Base-by-base conservation (phyloP, 2,113 vertebrate genomes). In the Thamnaconus septentrionalis region DNA sequence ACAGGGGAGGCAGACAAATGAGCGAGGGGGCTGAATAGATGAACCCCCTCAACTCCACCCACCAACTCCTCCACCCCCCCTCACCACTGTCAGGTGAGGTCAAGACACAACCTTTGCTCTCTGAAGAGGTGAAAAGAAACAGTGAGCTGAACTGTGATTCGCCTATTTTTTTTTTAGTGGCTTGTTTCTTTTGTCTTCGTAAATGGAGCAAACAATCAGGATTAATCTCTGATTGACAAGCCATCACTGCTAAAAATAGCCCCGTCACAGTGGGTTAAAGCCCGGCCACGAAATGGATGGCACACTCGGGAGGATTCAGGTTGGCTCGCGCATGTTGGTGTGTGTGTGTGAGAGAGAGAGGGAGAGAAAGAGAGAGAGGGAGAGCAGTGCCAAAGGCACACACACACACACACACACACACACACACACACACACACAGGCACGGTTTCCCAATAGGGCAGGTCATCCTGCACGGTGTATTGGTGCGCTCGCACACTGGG, bases 171-270 rank as follows among this genome's bases (percentile, higher is more conserved):
- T 2, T 31, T 31, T 31, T 31, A 2, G 18, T 31, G 18, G 18
- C 18, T 31, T 10, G 47, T 3, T 64, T 51, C 59, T 73, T 79
- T 87, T 3, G 46, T 31, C 18, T 31, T 80, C 71, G 51, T 71
- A 72, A 73, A 71, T 64, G 56, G 66, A 71, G 54, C 60, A 64
- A 73, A 79, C 59, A 85, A 53, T 85, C 69, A 69, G 81, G 86
- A 87, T 90, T 89, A 88, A 81, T 72, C 83, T 83, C 57, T 86
- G 83, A 89, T 85, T 89, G 85, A 90, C 88, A 87, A 91, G 88
- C 84, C 85, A 81, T 80, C 1, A 31, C 61, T 69, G 83, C 89
- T 89, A 90, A 80, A 84, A 81, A 87, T 83, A 85, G 78, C 40
- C 55, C 69, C 56, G 78, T 81, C 80, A 79, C 51, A 71, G 63